These are phyloP conservation scores for Tribolium madens DNA, from an alignment of 1,140 invertebrate genomes.

Conservation along the genomic window DNA sequence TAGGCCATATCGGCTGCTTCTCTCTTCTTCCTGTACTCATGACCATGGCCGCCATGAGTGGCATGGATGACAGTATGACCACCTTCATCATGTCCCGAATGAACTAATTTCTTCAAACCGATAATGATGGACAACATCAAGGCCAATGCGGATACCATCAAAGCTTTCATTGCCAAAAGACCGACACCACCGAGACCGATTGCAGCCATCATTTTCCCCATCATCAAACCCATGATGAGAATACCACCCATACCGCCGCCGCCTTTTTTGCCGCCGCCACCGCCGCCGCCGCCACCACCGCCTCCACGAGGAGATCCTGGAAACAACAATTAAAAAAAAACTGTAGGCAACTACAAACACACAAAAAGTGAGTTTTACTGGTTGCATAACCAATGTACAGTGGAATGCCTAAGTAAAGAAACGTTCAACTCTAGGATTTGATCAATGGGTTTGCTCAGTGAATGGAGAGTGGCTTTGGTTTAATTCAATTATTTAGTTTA, in stretches of 20 bases:
- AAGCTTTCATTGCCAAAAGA: slow-evolving; percentile 78
- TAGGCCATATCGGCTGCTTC: slow-evolving; percentile 70
- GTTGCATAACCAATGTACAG: not conserved
- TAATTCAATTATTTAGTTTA: too few relatives aligned
- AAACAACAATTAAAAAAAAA: not conserved
- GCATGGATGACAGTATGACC: slow-evolving; percentile 78
- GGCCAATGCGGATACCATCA: slow-evolving; percentile 76
- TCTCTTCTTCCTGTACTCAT: slow-evolving; percentile 70
- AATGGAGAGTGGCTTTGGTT: too few relatives aligned
- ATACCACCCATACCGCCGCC: slow-evolving; percentile 65
- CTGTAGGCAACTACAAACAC: slow-evolving; percentile 5
- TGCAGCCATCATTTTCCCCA: slow-evolving; percentile 79
- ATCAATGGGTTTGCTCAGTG: not conserved
- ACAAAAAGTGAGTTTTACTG: not conserved
- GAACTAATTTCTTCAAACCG: slow-evolving; percentile 77
- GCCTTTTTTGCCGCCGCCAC: slow-evolving; percentile 65
- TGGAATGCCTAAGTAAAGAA: too few relatives aligned
- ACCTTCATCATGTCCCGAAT: slow-evolving; percentile 71
- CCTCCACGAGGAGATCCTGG: slow-evolving; percentile 18
- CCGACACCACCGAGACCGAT: slow-evolving; percentile 78
- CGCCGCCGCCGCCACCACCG: slow-evolving; percentile 68
- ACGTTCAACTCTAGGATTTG: not conserved
- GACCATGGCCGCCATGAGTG: slow-evolving; percentile 72
- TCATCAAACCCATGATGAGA: slow-evolving; percentile 77
- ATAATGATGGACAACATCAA: slow-evolving; percentile 79